Base-by-base conservation (phyloP, 1,140 invertebrate genomes). In the Melitaea cinxia region DNA sequence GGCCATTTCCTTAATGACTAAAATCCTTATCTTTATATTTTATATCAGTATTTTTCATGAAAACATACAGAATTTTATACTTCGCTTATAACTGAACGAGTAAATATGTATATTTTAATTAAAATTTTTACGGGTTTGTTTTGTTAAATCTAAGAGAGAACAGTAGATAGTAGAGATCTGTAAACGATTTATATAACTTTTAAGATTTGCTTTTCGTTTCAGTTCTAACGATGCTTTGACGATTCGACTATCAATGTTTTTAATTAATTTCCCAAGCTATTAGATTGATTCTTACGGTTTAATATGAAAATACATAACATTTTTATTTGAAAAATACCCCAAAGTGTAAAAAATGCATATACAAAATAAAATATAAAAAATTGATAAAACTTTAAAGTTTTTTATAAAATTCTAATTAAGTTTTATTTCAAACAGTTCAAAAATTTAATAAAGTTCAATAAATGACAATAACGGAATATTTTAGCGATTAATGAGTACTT, bases 181-280 rank as follows among this genome's bases (percentile, higher is more conserved):
- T 47, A 23, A 47, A 47, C 21, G 42, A 19, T n/a, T 47, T 21
- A 15, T 42, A 42, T 42, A 42, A 21, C 21, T 47, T 47, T 47
- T 21, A 47, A 47, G 42, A 47, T 47, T 47, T 47, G 14, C 42
- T 21, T 47, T 47, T 47, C 42, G 23, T 47, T 47, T 19, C 19
- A 10, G 7, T 47, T 47, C n/a, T 12, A 47, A 47, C 7, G 23
- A 9, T 47, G 42, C 42, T 12, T 47, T 47, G 19, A 10, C 9
- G 12, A 37, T 56, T 53, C 39, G 39, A 19, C 23, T 17, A 42
- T 21, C 39, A n/a, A 37, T 42, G 35, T 56, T 56, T 56, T 56
- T 56, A 56, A 56, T 56, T 56, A 56, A 42, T 42, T 42, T 56
- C 23, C 7, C 26, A 56, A 19, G 26, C 35, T 55, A 39, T 37